Evolutionary conservation across 2,888 invertebrate species (phyloP), one percentile per base, ranked within the genome.

Genomic region (Synanthedon andrenaeformis): DNA sequence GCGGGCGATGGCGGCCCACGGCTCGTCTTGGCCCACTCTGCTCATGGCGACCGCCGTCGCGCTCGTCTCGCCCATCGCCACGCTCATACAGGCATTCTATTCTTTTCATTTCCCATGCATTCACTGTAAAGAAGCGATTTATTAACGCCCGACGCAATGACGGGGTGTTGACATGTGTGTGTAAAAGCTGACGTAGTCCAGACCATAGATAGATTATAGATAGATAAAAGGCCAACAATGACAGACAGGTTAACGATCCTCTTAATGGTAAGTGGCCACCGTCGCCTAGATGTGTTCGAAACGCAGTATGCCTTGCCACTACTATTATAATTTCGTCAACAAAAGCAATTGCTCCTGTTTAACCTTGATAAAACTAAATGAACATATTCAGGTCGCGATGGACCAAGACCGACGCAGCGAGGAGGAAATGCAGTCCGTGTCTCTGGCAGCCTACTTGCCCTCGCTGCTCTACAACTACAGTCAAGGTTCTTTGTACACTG

Each of bases 31-130:
- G 82, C 72, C 76, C 48, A 80, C 75, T 1, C 61, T 79, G 0
- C 62, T 71, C 41, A 80, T 87, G 79, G 81, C 86, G 42, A 74
- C 79, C 42, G 63, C 74, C 1, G 75, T 87, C n/a, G 82, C 85
- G 0, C 58, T 79, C 17, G 65, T 79, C 50, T 59, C 79, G 42
- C 86, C 87, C 3, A 61, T 69, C 53, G 67, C 75, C 8, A 62
- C 78, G 4, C 78, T 88, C 1, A 57, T 86, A 13, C 86, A 87
- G 80, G 87, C 85, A 61, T 8, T 1, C 14, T 14, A n/a, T 45
- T n/a, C 14, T n/a, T 8, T 45, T 45, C 14, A 45, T 10, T 45
- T 45, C 1, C 5, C 23, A 45, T 45, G 8, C n/a, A 12, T n/a
- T 45, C 42, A 13, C 42, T n/a, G 42, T 42, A n/a, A 12, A 4